Evolutionary conservation across 2,797 vertebrate species (phyloP).

Genomic region (Hirundo rustica): DNA sequence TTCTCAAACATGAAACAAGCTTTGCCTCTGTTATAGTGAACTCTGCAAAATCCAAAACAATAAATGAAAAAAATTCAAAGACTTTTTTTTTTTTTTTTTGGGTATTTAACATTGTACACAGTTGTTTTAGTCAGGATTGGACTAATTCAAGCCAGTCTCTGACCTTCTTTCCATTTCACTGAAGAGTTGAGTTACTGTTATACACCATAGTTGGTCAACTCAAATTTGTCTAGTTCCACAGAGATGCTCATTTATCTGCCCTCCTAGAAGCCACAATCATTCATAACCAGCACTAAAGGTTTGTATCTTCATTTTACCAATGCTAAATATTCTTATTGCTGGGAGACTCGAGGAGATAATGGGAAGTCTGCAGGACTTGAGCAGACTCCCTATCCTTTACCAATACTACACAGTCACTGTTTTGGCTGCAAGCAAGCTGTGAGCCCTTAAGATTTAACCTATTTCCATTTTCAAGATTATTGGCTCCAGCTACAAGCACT

Average conservation of each 20-base stretch:
- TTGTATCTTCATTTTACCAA: neutral
- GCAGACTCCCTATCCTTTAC: neutral
- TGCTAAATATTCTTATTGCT: neutral
- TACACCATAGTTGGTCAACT: neutral
- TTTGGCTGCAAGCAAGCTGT: neutral
- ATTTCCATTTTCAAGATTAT: neutral
- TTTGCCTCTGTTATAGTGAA: neutral
- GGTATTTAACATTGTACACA: neutral
- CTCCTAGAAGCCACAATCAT: neutral
- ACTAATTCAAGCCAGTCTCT: neutral
- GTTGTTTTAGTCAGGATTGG: neutral
- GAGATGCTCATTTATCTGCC: neutral
- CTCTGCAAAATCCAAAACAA: neutral
- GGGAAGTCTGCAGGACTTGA: neutral
- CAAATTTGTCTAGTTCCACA: neutral
- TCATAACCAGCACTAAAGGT: neutral
- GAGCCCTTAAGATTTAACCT: neutral
- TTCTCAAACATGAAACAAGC: neutral
- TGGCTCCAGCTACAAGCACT: neutral
- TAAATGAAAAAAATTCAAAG: accelerated
- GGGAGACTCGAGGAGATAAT: neutral
- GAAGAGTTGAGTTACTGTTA: neutral
- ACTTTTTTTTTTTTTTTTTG: accelerated
- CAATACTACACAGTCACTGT: neutral
- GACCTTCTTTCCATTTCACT: neutral